A percentile compares a stretch with the other conserved stretches of the same genome.
phyloP scores from a whole-genome alignment of 2,888 invertebrate species.

The Lissonota sp. region DNA sequence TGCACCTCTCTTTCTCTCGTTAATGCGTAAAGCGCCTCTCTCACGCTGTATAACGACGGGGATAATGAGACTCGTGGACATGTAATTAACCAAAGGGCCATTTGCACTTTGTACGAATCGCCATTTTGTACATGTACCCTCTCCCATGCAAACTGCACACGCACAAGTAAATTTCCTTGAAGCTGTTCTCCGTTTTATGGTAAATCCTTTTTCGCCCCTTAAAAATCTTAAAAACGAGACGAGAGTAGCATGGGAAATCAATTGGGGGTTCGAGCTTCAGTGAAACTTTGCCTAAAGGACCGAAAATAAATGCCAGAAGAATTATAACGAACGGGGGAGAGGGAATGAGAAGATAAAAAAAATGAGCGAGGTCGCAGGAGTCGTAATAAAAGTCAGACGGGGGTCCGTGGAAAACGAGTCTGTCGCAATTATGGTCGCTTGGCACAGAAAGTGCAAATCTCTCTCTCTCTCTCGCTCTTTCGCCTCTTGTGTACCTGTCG shows the following conservation, averaged over 20 bases:
- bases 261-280: no score
- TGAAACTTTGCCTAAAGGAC: no score
- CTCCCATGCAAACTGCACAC: not conserved
- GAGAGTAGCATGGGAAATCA: no score
- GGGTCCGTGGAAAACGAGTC: slow-evolving; percentile 73
- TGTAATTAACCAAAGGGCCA: slow-evolving; percentile 68
- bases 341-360: slow-evolving; percentile 36
- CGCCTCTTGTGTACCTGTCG: slow-evolving; percentile 36
- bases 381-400: slow-evolving; percentile 68
- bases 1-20: slow-evolving; percentile 14
- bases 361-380: slow-evolving; percentile 58
- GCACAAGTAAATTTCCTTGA: no score
- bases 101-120: slow-evolving; percentile 66
- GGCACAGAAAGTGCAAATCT: slow-evolving; percentile 59
- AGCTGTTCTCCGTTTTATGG: no score
- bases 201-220: no score
- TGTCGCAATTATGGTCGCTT: slow-evolving; percentile 75
- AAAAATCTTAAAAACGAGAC: no score
- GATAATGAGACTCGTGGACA: slow-evolving; percentile 68
- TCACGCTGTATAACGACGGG: slow-evolving; percentile 53
- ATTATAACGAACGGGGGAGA: slow-evolving; percentile 18
- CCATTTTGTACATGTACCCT: slow-evolving; percentile 7
- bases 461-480: slow-evolving; percentile 14
- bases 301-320: slow-evolving; percentile 9
- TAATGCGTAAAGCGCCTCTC: slow-evolving; percentile 68